Evolutionary conservation across 2,113 vertebrate species (phyloP), one percentile per base, ranked within the genome.

Genomic region (Microcebus jonahi): DNA sequence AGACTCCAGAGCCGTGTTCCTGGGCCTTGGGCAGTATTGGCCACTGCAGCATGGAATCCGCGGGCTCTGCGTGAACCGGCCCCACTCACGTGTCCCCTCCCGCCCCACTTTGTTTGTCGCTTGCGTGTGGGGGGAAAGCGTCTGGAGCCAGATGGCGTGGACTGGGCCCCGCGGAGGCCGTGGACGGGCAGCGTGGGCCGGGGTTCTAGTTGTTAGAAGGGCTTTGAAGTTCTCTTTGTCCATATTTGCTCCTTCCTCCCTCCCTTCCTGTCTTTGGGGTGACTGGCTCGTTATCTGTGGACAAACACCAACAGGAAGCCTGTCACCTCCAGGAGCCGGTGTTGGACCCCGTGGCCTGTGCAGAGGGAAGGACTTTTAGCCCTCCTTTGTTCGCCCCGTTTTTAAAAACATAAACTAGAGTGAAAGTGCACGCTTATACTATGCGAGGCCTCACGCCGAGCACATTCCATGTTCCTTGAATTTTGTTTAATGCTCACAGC

Each of bases 21-120:
- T 15, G 98, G 98, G 97, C 98, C 98, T 98, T 98, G 97, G 98
- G 97, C 98, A 97, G 98, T 98, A 99, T 98, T 99, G 98, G 97
- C 97, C 98, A 85, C 87, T 1, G 2, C 95, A 95, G 97, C 97
- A 94, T 83, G 97, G 99, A 99, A 99, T 99, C 98, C 99, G 53
- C 20, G 98, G 96, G 79, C 98, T 94, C 81, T 2, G 0, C 98
- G 99, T 98, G 98, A 99, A 98, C 98, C 96, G 97, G 98, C 98
- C 97, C 59, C 90, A 97, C 94, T 34, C 91, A 92, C 96, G 98
- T 98, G 98, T 98, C 98, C 97, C 95, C 97, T 81, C 65, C 31
- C 0, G 0, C 63, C 83, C 70, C 18, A 3, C 76, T 89, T 98
- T 96, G 97, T 98, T 98, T 97, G 95, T 97, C 75, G 12, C 10